A percentile compares a stretch with the other conserved stretches of the same genome.
Evolutionary conservation across 2,797 vertebrate species (phyloP).

Genomic region (Macropus fuliginosus): DNA sequence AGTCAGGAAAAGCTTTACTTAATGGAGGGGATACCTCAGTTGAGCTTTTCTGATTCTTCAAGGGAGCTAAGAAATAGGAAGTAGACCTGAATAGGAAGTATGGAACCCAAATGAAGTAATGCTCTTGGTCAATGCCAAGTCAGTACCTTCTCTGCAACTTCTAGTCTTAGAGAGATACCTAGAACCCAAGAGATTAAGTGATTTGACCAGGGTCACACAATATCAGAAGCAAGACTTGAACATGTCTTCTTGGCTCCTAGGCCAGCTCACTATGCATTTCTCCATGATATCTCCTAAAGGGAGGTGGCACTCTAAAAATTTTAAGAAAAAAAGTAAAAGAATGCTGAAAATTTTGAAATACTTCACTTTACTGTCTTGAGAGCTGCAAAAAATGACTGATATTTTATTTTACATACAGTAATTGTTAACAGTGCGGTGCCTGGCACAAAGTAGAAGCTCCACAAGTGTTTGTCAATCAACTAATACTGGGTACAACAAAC

Average conservation of each 20-base stretch:
- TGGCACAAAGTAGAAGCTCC: not conserved
- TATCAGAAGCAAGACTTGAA: not conserved
- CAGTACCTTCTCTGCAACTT: not conserved
- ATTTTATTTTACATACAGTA: not conserved
- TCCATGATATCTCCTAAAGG: not conserved
- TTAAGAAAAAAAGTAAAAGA: not conserved
- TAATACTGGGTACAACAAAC: not conserved
- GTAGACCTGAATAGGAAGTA: too few relatives aligned
- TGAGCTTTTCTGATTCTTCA: not conserved
- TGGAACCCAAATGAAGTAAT: not conserved
- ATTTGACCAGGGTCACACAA: not conserved
- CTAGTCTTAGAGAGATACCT: not conserved
- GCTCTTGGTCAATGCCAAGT: not conserved
- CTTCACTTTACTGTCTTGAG: not conserved
- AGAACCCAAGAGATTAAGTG: not conserved
- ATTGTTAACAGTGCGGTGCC: not conserved
- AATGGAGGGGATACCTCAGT: not conserved
- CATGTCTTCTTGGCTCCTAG: not conserved
- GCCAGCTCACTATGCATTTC: not conserved
- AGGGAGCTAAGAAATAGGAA: not conserved
- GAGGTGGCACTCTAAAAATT: not conserved
- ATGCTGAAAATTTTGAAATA: not conserved
- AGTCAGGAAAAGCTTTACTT: not conserved
- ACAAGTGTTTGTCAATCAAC: not conserved
- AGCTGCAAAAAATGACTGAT: not conserved